A percentile compares a stretch with the other conserved stretches of the same genome.
These are phyloP conservation scores for Leucophora obtusa DNA, from an alignment of 2,888 invertebrate genomes.

Conservation along the genomic window DNA sequence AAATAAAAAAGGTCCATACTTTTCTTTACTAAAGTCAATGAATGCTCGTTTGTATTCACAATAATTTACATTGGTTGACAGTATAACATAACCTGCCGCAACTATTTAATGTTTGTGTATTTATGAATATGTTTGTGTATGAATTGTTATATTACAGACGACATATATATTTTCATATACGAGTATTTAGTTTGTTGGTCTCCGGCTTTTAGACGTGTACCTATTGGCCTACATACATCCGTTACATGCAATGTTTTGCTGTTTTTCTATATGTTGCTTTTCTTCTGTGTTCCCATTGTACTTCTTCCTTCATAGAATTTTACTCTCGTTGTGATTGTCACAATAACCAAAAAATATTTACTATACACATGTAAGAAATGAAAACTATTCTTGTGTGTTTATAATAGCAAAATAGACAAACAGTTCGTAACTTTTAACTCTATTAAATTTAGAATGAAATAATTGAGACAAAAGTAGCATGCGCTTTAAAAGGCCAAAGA, in stretches of 20 bases:
- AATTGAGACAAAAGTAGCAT: conserved; percentile 34
- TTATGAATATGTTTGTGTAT: conserved; percentile 56
- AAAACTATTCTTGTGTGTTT: conserved; percentile 36
- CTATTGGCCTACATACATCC: conserved; percentile 75
- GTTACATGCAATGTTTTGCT: conserved; percentile 64
- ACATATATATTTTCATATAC: conserved; percentile 27
- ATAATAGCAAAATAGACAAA: neutral
- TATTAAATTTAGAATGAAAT: conserved; percentile 25
- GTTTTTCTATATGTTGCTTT: conserved; percentile 9
- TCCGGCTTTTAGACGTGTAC: conserved; percentile 69
- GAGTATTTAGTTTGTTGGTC: conserved; percentile 56
- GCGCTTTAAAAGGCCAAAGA: conserved; percentile 36
- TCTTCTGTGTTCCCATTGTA: conserved; percentile 25
- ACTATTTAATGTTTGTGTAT: conserved; percentile 74
- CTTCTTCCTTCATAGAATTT: conserved; percentile 28
- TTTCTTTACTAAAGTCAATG: neutral
- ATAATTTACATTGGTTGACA: conserved; percentile 43
- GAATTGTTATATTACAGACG: conserved; percentile 47
- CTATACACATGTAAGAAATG: neutral
- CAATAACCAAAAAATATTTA: neutral
- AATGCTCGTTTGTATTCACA: neutral
- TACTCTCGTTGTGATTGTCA: conserved; percentile 36
- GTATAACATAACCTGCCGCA: conserved; percentile 75
- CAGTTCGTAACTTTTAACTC: conserved; percentile 38
- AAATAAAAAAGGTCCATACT: neutral